Conservation (phyloP, 1,140 invertebrate genomes). For the Brachionus rubens region DNA sequence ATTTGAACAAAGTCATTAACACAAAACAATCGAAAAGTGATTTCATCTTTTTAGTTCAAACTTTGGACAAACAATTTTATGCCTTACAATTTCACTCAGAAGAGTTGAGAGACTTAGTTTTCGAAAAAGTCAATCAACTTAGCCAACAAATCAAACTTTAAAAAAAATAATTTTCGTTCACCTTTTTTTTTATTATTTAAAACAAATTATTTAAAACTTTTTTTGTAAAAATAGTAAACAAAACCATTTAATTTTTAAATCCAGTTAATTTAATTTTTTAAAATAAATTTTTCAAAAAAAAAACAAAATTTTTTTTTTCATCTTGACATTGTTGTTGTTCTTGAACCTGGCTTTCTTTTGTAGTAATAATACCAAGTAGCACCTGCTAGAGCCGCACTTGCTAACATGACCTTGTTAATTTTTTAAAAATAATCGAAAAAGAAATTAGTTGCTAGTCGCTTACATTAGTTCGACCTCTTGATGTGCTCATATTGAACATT, state of each 20-base stretch:
- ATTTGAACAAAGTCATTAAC: neutral
- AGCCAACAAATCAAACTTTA: neutral
- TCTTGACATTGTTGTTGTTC: neutral
- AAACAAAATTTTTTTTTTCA: neutral
- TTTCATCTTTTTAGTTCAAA: neutral
- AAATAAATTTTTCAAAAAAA: neutral
- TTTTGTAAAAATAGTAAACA: neutral
- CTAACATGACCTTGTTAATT: neutral
- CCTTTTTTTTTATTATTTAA: too few species aligned
- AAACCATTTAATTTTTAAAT: slow-evolving; percentile 14
- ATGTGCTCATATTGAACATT: slow-evolving; percentile 11
- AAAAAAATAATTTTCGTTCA: too few species aligned
- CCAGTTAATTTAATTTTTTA: slow-evolving; percentile 33
- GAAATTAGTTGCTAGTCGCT: too few species aligned
- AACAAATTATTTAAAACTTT: slow-evolving; percentile 34
- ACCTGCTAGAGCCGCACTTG: neutral
- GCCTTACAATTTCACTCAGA: neutral
- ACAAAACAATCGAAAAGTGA: slow-evolving; percentile 1
- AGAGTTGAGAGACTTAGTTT: neutral
- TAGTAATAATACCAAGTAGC: neutral
- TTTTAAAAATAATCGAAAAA: neutral
- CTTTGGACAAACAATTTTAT: neutral
- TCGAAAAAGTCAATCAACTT: neutral
- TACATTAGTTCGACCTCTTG: neutral
- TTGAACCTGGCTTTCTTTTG: neutral